Conservation (phyloP, 2,113 vertebrate genomes). For the Procavia capensis region DNA sequence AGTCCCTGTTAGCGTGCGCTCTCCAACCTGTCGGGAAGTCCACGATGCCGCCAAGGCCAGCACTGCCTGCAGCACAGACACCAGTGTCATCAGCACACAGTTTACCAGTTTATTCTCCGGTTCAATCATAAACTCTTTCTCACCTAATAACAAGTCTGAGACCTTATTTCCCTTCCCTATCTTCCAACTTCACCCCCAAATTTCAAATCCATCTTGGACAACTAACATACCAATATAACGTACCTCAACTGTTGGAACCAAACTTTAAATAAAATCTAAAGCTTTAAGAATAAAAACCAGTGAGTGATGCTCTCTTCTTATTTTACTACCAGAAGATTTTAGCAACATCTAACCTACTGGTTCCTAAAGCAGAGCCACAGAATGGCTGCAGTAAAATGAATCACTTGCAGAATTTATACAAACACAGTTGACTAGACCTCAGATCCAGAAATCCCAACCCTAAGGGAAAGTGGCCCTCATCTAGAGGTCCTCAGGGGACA, state of each 20-base stretch:
- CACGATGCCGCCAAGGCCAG: constrained; percentile 93
- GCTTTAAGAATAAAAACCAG: not conserved
- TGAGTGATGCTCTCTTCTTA: not conserved
- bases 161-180: not conserved
- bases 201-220: not conserved
- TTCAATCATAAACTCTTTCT: not conserved
- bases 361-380: not conserved
- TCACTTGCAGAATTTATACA: not conserved
- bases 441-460: not conserved
- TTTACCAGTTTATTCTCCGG: not conserved
- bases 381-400: not conserved
- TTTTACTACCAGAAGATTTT: not conserved
- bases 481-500: not conserved
- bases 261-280: not conserved
- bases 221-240: not conserved
- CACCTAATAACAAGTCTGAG: not conserved
- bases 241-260: not conserved
- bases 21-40: constrained; percentile 93
- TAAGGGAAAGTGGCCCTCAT: not conserved
- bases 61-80: constrained; percentile 87
- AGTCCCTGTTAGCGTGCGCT: constrained; percentile 91
- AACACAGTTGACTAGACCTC: not conserved
- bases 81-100: fast-evolving
- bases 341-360: not conserved
- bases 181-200: not conserved